Evolutionary conservation across 2,888 invertebrate genomes (phyloP).

Genomic region (Deilephila porcellus): DNA sequence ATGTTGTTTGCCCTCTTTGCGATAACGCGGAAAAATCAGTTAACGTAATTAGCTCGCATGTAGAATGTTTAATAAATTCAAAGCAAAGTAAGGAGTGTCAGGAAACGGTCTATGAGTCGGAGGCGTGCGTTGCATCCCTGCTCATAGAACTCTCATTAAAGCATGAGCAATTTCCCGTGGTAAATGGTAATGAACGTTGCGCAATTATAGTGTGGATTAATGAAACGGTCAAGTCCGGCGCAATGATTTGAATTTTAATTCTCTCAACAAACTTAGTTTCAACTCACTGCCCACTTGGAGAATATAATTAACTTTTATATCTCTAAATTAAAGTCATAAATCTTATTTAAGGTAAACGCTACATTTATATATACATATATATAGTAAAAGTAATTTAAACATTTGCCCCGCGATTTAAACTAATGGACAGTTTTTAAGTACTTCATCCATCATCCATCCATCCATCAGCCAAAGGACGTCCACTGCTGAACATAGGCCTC

Average conservation of each 20-base stretch:
- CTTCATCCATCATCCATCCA: too few species aligned
- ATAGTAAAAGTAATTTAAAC: too few species aligned
- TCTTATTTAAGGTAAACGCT: too few species aligned
- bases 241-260: slow-evolving; percentile 33
- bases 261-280: slow-evolving; percentile 10
- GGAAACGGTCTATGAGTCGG: slow-evolving; percentile 7
- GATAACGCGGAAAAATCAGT: not conserved
- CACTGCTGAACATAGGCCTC: too few species aligned
- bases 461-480: too few species aligned
- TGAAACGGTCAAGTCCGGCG: slow-evolving; percentile 48
- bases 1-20: not conserved
- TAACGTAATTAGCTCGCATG: not conserved
- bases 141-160: slow-evolving; percentile 67
- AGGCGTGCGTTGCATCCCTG: slow-evolving; percentile 18
- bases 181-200: slow-evolving; percentile 63
- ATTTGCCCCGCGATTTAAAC: too few species aligned
- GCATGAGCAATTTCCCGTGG: slow-evolving; percentile 63
- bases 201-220: slow-evolving; percentile 55
- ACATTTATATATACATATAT: too few species aligned
- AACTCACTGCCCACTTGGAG: not conserved
- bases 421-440: too few species aligned
- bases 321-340: not conserved
- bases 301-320: not conserved
- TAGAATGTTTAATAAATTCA: slow-evolving; percentile 55
- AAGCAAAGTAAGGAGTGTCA: slow-evolving; percentile 46